These are phyloP conservation scores for Neopipo cinnamomea DNA, from an alignment of 2,113 vertebrate genomes.

Conservation along the genomic window DNA sequence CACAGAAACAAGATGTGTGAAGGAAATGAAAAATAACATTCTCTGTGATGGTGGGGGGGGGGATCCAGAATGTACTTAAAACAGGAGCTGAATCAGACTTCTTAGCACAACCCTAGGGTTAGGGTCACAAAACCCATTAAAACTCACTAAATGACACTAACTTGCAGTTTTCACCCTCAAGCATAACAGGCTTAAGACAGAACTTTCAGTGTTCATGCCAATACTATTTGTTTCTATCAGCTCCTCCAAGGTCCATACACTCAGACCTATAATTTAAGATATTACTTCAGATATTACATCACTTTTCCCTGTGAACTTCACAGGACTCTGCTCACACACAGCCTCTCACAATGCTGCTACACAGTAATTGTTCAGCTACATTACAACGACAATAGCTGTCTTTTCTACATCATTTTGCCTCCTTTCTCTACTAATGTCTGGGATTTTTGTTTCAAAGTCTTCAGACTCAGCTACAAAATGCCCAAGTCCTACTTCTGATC, in stretches of 20 bases:
- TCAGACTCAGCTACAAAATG: not conserved
- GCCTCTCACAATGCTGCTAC: not conserved
- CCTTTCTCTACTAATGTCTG: not conserved
- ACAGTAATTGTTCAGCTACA: accelerated
- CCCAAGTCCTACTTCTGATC: not conserved
- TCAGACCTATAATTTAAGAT: not conserved
- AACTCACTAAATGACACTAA: not conserved
- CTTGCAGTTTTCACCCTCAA: not conserved
- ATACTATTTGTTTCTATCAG: not conserved
- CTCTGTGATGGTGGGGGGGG: not conserved
- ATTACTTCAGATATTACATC: not conserved
- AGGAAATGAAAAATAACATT: not conserved
- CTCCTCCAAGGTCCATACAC: not conserved
- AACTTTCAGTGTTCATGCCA: not conserved
- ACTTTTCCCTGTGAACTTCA: not conserved
- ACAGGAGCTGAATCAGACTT: not conserved
- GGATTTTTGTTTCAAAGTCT: not conserved
- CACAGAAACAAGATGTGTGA: not conserved
- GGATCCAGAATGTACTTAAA: not conserved
- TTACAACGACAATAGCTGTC: not conserved
- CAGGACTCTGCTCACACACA: not conserved
- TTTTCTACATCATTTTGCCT: not conserved
- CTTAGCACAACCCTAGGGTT: not conserved
- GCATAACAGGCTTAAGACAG: accelerated
- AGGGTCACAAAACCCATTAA: not conserved